Percentiles rank a stretch among this genome's conserved stretches.
phyloP scores from a whole-genome alignment of 2,797 vertebrate genomes.

The Clarias platycephalus region DNA sequence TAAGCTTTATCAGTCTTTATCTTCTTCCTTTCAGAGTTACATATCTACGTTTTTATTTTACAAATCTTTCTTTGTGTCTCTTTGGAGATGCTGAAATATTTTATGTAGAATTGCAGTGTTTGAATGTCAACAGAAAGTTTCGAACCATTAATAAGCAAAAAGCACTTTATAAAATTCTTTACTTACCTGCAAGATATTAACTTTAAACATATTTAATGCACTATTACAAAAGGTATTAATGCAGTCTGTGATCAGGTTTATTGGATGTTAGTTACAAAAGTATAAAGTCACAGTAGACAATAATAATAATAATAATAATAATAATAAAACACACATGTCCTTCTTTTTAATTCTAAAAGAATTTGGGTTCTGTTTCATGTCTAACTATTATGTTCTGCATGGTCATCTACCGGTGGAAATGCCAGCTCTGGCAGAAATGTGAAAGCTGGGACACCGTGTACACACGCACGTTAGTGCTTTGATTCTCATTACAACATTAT shows the following conservation, averaged over 20 bases:
- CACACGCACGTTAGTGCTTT: neutral
- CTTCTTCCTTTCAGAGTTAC: neutral
- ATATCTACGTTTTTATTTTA: neutral
- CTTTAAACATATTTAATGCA: neutral
- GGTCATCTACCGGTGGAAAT: neutral
- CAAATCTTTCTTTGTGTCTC: neutral
- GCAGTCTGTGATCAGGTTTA: neutral
- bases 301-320: neutral
- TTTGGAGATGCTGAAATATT: neutral
- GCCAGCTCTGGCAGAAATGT: neutral
- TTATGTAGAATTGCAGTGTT: neutral
- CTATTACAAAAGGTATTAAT: neutral
- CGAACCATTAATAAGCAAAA: neutral
- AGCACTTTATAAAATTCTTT: neutral
- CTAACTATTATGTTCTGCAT: neutral
- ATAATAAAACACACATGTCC: neutral
- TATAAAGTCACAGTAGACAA: neutral
- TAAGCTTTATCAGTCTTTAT: neutral
- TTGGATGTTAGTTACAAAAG: no score
- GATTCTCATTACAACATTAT: neutral
- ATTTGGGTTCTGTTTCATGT: neutral
- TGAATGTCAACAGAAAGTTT: neutral
- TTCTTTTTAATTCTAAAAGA: constrained; percentile 5
- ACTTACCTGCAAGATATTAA: neutral
- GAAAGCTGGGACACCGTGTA: neutral